Conservation (phyloP, 64 coral and sea anemone genomes). For the Acropora yongei region DNA sequence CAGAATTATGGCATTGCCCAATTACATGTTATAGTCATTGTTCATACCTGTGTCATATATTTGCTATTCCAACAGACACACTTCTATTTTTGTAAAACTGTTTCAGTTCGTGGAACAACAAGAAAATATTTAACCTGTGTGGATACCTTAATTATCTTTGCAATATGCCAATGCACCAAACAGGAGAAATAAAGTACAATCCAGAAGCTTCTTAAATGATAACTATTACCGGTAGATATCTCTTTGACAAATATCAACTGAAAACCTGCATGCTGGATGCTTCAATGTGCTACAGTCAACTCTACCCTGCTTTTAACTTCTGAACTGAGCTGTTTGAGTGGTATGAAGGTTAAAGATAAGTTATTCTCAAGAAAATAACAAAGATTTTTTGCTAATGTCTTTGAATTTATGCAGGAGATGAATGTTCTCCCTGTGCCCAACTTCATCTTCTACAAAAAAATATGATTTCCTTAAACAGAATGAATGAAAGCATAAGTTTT, state of each 20-base stretch:
- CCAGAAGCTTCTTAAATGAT: neutral
- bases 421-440: too few relatives aligned
- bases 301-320: too few relatives aligned
- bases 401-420: too few relatives aligned
- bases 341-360: too few relatives aligned
- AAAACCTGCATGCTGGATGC: neutral
- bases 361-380: too few relatives aligned
- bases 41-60: neutral
- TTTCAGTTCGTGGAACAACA: neutral
- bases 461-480: too few relatives aligned
- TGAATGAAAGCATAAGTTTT: too few relatives aligned
- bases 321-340: neutral
- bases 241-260: neutral
- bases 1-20: too few relatives aligned
- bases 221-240: neutral
- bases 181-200: constrained; percentile 29
- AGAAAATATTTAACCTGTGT: neutral
- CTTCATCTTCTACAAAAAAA: too few relatives aligned
- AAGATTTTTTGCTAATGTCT: too few relatives aligned
- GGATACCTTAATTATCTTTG: neutral
- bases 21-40: too few relatives aligned
- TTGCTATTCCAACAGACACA: neutral
- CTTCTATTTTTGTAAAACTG: neutral
- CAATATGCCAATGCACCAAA: neutral
- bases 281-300: neutral